Evolutionary conservation across 1,140 invertebrate species (phyloP).

Genomic region (Drosophila sechellia): DNA sequence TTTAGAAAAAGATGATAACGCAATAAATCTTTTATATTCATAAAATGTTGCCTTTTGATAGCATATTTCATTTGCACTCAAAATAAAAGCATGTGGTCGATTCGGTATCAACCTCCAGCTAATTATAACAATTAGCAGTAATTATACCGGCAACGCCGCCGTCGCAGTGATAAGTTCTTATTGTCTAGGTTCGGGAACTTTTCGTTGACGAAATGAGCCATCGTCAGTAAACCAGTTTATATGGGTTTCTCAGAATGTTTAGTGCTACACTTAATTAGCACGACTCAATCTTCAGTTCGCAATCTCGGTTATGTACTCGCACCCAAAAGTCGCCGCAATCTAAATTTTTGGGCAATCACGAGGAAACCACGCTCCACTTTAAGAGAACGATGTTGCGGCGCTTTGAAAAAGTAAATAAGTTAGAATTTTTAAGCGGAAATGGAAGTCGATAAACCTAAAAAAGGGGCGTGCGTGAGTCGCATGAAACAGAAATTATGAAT

Average conservation of each 20-base stretch:
- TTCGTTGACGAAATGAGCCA: constrained; percentile 8
- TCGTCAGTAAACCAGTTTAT: constrained; percentile 25
- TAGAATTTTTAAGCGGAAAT: constrained; percentile 6
- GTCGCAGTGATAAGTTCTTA: constrained; percentile 39
- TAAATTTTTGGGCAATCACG: constrained; percentile 13
- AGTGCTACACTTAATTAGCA: constrained; percentile 38
- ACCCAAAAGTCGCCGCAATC: constrained; percentile 11
- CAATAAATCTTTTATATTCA: too few relatives aligned
- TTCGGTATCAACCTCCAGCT: constrained; percentile 26
- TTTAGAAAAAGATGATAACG: too few relatives aligned
- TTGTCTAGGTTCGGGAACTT: constrained; percentile 44
- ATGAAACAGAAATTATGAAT: background rate
- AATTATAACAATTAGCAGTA: constrained; percentile 36
- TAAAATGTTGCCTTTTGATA: too few relatives aligned
- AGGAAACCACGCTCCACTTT: constrained; percentile 18
- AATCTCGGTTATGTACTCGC: constrained; percentile 39
- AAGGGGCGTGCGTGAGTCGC: background rate
- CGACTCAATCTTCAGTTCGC: constrained; percentile 13
- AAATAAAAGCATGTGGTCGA: constrained; percentile 11
- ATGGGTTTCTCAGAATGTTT: constrained; percentile 35
- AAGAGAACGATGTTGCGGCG: background rate
- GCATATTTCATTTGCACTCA: background rate
- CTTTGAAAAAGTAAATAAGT: constrained; percentile 4
- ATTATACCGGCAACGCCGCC: constrained; percentile 5
- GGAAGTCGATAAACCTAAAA: background rate